phyloP scores from a whole-genome alignment of 2,113 vertebrate genomes.

The Todiramphus saurophagus region DNA sequence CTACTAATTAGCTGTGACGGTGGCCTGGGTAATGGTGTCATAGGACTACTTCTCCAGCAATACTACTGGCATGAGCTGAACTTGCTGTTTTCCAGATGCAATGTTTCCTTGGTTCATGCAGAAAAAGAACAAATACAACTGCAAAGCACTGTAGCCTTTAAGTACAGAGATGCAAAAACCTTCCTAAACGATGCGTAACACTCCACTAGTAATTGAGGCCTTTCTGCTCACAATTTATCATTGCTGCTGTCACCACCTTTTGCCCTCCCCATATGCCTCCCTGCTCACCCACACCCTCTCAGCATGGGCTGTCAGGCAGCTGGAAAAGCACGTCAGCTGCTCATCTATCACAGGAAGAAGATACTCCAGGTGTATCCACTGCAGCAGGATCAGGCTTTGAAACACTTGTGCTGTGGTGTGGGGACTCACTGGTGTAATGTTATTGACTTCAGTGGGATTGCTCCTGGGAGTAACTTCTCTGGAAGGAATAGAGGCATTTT shows the following conservation, averaged over 20 bases:
- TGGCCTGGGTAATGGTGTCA: conserved; percentile 20
- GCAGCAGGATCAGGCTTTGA: neutral
- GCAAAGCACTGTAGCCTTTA: neutral
- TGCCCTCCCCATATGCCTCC: fast-evolving
- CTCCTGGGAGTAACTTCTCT: neutral
- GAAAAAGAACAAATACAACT: neutral
- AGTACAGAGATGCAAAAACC: neutral
- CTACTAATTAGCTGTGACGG: conserved; percentile 31
- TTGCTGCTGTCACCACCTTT: fast-evolving
- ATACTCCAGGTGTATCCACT: neutral
- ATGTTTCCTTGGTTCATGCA: neutral
- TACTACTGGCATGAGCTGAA: neutral
- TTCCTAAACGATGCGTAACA: neutral
- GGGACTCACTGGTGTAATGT: neutral
- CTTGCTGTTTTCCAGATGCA: conserved; percentile 8
- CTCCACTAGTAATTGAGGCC: fast-evolving
- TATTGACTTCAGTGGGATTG: neutral
- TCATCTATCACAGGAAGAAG: neutral
- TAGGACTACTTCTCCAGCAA: conserved; percentile 19
- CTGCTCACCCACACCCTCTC: fast-evolving
- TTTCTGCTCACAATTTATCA: neutral
- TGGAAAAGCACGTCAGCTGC: neutral
- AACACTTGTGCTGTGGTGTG: fast-evolving
- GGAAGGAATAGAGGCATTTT: neutral
- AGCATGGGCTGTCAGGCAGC: neutral